A percentile compares a stretch with the other conserved stretches of the same genome.
These are phyloP conservation scores for Trochalopteron elliotii DNA, from an alignment of 2,113 vertebrate species.

Conservation along the genomic window DNA sequence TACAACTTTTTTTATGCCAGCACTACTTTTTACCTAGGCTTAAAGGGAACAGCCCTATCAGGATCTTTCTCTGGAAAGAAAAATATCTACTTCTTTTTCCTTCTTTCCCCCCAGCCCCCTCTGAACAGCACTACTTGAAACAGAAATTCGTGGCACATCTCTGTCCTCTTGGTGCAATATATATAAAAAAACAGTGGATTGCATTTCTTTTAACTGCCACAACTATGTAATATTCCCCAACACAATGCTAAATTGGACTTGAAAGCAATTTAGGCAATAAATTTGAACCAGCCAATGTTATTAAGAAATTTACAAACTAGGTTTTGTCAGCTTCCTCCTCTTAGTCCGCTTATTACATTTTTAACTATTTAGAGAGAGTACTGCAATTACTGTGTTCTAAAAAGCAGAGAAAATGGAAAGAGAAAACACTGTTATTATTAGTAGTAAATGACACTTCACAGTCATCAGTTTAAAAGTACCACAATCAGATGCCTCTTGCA, in stretches of 20 bases:
- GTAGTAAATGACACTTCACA: conserved; percentile 56
- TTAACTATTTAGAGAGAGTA: conserved; percentile 29
- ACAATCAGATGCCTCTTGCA: conserved; percentile 57
- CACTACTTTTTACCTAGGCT: neutral
- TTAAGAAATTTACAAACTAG: neutral
- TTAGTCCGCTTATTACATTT: neutral
- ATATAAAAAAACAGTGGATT: neutral
- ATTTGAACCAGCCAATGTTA: neutral
- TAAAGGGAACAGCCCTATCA: neutral
- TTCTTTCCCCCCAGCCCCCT: neutral
- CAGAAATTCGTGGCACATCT: neutral
- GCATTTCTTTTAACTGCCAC: neutral
- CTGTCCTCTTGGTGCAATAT: neutral
- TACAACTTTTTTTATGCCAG: neutral
- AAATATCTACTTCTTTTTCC: neutral
- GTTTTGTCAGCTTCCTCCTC: neutral
- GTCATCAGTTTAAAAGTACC: conserved; percentile 68
- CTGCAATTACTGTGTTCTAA: neutral
- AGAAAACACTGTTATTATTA: conserved; percentile 41
- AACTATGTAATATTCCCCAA: neutral
- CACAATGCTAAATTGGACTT: neutral
- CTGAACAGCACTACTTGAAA: neutral
- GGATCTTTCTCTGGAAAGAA: neutral
- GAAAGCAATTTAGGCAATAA: conserved; percentile 6
- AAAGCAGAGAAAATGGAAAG: conserved; percentile 28